Percentiles rank a stretch among this genome's conserved stretches.
phyloP scores from a whole-genome alignment of 2,888 invertebrate species.

The Papilio gigon region DNA sequence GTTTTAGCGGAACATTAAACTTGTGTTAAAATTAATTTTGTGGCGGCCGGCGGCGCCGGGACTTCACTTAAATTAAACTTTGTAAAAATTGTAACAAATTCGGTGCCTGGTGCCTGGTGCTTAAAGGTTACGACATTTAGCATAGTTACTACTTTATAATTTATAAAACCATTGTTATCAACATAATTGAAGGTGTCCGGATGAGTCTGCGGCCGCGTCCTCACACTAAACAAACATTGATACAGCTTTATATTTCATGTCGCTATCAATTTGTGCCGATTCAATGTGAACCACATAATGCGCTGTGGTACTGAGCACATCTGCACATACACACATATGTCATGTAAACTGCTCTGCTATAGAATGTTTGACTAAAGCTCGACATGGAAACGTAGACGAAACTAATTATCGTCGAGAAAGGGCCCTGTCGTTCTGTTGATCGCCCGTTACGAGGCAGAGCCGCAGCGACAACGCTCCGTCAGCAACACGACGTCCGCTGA shows the following conservation, averaged over 20 bases:
- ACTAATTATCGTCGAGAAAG: slow-evolving; percentile 1
- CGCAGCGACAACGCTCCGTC: slow-evolving; percentile 7
- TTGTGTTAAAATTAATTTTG: slow-evolving; percentile 35
- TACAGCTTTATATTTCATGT: no score
- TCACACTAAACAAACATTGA: no score
- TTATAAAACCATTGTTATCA: no score
- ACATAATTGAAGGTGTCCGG: no score
- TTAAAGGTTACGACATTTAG: neutral
- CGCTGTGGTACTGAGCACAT: no score
- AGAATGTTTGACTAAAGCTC: neutral
- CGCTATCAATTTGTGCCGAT: no score
- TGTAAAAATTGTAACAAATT: neutral
- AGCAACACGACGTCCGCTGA: neutral
- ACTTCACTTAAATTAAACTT: neutral
- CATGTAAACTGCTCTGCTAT: neutral
- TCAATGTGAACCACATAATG: no score
- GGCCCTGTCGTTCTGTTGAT: neutral
- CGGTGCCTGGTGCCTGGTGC: neutral
- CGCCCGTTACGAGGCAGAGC: neutral
- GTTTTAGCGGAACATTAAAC: slow-evolving; percentile 26
- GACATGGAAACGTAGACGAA: neutral
- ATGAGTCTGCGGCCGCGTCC: no score
- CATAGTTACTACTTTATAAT: no score
- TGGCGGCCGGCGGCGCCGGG: neutral
- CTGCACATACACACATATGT: no score